These are phyloP conservation scores for Diaprepes abbreviatus DNA, from an alignment of 2,888 invertebrate species.

Conservation along the genomic window DNA sequence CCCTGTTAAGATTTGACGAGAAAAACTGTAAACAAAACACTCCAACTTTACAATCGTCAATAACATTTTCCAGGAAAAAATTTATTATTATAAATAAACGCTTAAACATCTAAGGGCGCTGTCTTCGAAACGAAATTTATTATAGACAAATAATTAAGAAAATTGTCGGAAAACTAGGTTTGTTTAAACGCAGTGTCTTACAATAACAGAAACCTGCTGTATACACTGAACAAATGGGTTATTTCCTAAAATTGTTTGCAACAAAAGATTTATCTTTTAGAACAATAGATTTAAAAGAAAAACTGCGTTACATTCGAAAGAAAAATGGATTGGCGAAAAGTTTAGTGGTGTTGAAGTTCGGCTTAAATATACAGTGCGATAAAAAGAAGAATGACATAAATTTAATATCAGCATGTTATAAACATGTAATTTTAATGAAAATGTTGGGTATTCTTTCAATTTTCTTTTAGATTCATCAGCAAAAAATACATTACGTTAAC, in stretches of 20 bases:
- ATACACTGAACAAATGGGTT: conserved; percentile 22
- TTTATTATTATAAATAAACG: conserved; percentile 33
- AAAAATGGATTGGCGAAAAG: conserved; percentile 22
- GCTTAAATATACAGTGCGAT: too few species aligned
- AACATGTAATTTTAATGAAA: too few species aligned
- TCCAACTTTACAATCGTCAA: neutral
- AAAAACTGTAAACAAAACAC: neutral
- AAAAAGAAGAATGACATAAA: too few species aligned
- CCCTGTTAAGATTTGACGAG: too few species aligned
- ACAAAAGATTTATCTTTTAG: conserved; percentile 27
- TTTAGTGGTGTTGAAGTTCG: too few species aligned
- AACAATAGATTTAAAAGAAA: conserved; percentile 36
- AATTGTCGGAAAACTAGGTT: conserved; percentile 39
- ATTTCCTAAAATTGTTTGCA: conserved; percentile 35
- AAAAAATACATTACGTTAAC: too few species aligned
- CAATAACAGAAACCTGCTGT: conserved; percentile 36
- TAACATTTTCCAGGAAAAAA: conserved; percentile 10
- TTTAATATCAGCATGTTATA: too few species aligned
- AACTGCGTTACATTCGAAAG: neutral
- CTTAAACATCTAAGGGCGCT: conserved; percentile 30
- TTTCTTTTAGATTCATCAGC: too few species aligned
- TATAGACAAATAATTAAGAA: conserved; percentile 41
- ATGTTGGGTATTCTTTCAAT: too few species aligned
- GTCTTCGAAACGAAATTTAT: conserved; percentile 37
- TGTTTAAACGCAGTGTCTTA: conserved; percentile 33